A percentile compares a stretch with the other conserved stretches of the same genome.
phyloP scores from a whole-genome alignment of 2,113 vertebrate genomes.

The Ochotona curzoniae region DNA sequence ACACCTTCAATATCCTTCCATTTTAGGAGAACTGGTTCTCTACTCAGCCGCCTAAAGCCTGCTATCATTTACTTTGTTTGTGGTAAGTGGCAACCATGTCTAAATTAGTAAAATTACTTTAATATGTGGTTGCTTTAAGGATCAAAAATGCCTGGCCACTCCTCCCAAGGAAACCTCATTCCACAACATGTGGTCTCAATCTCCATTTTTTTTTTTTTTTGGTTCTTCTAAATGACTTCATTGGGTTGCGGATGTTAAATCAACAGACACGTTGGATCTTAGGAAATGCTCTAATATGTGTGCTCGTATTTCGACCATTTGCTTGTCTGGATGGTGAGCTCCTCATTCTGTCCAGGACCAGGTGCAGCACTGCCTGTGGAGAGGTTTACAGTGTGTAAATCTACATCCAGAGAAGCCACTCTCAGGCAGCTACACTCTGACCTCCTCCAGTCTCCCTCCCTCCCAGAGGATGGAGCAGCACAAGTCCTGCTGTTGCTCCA shows the following conservation, averaged over 20 bases:
- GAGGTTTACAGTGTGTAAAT: no score
- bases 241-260: constrained; percentile 48
- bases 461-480: constrained; percentile 39
- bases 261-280: constrained; percentile 34
- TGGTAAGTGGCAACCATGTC: constrained; percentile 64
- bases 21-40: constrained; percentile 53
- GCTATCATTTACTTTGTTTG: constrained; percentile 75
- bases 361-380: background rate
- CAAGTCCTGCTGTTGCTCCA: constrained; percentile 2
- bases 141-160: constrained; percentile 61
- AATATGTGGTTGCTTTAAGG: constrained; percentile 66
- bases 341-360: background rate
- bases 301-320: constrained; percentile 43
- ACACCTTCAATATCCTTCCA: constrained; percentile 56
- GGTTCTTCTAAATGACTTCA: constrained; percentile 59
- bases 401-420: background rate
- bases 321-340: background rate
- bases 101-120: constrained; percentile 76
- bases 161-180: constrained; percentile 60
- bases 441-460: background rate
- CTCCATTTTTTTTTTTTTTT: constrained; percentile 66
- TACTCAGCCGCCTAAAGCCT: constrained; percentile 43
- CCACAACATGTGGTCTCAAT: constrained; percentile 66
- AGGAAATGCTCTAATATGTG: background rate
- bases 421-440: background rate